Evolutionary conservation across 2,113 vertebrate genomes (phyloP), one percentile per base, ranked within the genome.

Genomic region (Echinops telfairi): DNA sequence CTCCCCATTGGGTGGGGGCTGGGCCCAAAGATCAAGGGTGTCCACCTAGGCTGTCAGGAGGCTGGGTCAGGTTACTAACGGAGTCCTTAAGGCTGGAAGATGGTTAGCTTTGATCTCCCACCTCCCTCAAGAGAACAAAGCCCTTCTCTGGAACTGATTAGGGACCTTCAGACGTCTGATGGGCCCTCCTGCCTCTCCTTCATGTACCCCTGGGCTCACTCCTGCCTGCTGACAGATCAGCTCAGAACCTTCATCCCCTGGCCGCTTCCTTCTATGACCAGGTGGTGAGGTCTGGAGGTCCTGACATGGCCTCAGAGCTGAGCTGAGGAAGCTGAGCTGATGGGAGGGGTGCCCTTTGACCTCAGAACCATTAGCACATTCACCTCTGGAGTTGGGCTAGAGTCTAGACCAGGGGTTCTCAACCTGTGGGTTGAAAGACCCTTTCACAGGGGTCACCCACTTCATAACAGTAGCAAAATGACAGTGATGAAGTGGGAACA

Each of bases 11-110:
- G 53, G 60, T 81, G 90, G 80, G 23, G 68, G 58, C 29, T 40
- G 89, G 93, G 91, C 83, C 71, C 93, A 95, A 90, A 97, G 97
- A 96, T 97, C 97, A 96, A 96, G 96, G 96, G 92, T 84, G 93
- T 75, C n/a, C 64, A 0, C 0, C 3, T 53, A 91, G 94, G 92
- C 47, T 0, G 77, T n/a, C 3, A 27, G 14, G 25, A 57, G 78
- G 27, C 58, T 9, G 82, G 91, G 53, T 94, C 79, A 0, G 66
- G 93, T 97, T 95, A 92, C 96, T 64, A 29, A 62, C 73, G 47
- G 15, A 86, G 91, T 88, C 89, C 95, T 96, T 96, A 93, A 85
- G 58, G 93, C 86, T 93, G 84, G 77, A 58, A 83, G 93, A 86
- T 90, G 94, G 95, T 96, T 86, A 82, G 95, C 96, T 97, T 97